Evolutionary conservation across 2,888 invertebrate genomes (phyloP).

Genomic region (Zhuqinia jingwanae): DNA sequence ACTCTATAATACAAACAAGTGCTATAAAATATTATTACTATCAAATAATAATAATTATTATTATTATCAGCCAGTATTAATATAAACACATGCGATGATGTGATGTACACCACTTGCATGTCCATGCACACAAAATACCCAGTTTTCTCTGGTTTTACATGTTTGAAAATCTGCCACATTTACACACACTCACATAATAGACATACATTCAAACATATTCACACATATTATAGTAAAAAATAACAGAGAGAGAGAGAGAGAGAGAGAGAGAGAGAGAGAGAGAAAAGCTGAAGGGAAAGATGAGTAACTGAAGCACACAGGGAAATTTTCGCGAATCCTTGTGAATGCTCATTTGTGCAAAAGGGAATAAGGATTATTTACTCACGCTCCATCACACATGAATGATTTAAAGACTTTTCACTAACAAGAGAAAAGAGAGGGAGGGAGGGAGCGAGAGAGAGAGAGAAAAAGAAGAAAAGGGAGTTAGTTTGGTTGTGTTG

Average conservation of each 20-base stretch:
- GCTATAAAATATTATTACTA: too few relatives aligned
- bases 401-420: conserved; percentile 73
- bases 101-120: too few relatives aligned
- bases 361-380: conserved; percentile 72
- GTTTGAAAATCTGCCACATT: not conserved
- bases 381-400: conserved; percentile 72
- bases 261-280: not conserved
- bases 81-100: too few relatives aligned
- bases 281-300: conserved; percentile 6
- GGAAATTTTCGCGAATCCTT: conserved; percentile 66
- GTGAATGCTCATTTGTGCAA: conserved; percentile 73
- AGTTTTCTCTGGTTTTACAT: too few relatives aligned
- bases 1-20: too few relatives aligned
- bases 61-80: too few relatives aligned
- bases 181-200: not conserved
- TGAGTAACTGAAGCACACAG: conserved; percentile 17
- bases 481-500: not conserved
- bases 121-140: too few relatives aligned
- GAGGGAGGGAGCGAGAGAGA: conserved; percentile 14
- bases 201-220: too few relatives aligned
- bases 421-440: conserved; percentile 69
- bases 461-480: conserved; percentile 22
- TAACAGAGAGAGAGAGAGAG: not conserved
- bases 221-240: not conserved
- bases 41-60: too few relatives aligned